Conservation (phyloP, 2,797 vertebrate species). For the Pseudocheirus occidentalis region DNA sequence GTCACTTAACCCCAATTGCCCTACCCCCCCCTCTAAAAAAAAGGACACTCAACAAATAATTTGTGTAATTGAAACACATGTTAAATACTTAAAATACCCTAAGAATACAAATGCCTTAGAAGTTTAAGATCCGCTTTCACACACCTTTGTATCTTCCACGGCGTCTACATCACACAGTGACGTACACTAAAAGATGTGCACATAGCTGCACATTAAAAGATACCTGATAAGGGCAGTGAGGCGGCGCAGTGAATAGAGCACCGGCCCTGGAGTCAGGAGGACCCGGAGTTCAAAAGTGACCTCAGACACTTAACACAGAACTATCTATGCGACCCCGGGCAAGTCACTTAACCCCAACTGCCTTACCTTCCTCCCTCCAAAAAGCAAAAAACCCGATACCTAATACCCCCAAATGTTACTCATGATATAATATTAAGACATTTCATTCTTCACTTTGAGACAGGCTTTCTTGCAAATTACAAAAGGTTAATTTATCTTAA, state of each 20-base stretch:
- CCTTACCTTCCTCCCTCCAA: too few species aligned
- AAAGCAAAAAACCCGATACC: not conserved
- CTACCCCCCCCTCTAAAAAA: too few species aligned
- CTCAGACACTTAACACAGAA: too few species aligned
- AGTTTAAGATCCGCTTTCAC: not conserved
- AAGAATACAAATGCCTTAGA: not conserved
- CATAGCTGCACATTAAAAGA: not conserved
- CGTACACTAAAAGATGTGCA: too few species aligned
- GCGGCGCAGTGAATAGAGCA: too few species aligned
- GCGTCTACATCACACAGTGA: not conserved
- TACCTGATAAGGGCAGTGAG: not conserved
- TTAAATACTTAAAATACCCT: not conserved
- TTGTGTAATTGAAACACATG: not conserved
- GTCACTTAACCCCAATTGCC: too few species aligned
- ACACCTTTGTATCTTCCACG: not conserved
- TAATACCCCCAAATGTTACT: not conserved
- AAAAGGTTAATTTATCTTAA: not conserved
- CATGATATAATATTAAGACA: not conserved
- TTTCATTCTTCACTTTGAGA: not conserved
- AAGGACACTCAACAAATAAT: not conserved
- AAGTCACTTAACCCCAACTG: too few species aligned
- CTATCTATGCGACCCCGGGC: too few species aligned
- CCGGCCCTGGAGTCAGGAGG: too few species aligned
- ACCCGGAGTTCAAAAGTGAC: too few species aligned
- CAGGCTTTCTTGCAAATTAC: not conserved